A percentile compares a stretch with the other conserved stretches of the same genome.
These are phyloP conservation scores for Monomorium pharaonis DNA, from an alignment of 1,140 invertebrate genomes.

Conservation along the genomic window DNA sequence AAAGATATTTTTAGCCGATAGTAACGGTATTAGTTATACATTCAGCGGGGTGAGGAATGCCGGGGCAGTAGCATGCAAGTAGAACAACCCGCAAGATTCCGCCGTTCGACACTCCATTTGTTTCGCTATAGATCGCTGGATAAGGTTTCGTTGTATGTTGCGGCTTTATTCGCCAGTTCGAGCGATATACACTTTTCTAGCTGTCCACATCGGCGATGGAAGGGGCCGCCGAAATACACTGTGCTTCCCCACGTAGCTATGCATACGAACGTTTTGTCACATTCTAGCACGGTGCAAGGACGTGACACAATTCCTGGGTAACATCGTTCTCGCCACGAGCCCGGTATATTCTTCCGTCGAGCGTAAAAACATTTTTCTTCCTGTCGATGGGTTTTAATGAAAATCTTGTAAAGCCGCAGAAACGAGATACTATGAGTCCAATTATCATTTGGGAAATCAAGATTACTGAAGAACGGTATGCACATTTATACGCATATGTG, in stretches of 20 bases:
- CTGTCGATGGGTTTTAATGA: constrained; percentile 56
- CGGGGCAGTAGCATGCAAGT: constrained; percentile 19
- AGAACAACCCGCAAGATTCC: constrained; percentile 35
- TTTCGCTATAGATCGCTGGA: constrained; percentile 50
- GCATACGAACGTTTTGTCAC: constrained; percentile 69
- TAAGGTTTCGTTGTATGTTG: constrained; percentile 28
- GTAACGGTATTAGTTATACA: constrained; percentile 51
- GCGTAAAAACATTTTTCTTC: constrained; percentile 69
- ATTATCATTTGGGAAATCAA: constrained; percentile 10
- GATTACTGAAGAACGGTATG: background rate
- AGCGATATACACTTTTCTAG: constrained; percentile 60
- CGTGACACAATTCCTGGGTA: constrained; percentile 68
- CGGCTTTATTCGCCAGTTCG: constrained; percentile 34
- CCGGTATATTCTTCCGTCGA: background rate
- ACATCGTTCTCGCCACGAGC: constrained; percentile 26
- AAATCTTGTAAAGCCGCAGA: background rate
- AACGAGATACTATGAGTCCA: background rate
- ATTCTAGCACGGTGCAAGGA: constrained; percentile 69
- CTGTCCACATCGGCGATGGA: constrained; percentile 51
- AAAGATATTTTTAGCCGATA: constrained; percentile 55
- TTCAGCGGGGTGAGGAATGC: constrained; percentile 14
- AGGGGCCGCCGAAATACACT: constrained; percentile 64
- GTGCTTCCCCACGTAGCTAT: constrained; percentile 17
- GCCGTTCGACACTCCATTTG: constrained; percentile 48
- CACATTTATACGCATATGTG: background rate